Evolutionary conservation across 1,140 invertebrate genomes (phyloP).

Genomic region (Platorchestia sp.): DNA sequence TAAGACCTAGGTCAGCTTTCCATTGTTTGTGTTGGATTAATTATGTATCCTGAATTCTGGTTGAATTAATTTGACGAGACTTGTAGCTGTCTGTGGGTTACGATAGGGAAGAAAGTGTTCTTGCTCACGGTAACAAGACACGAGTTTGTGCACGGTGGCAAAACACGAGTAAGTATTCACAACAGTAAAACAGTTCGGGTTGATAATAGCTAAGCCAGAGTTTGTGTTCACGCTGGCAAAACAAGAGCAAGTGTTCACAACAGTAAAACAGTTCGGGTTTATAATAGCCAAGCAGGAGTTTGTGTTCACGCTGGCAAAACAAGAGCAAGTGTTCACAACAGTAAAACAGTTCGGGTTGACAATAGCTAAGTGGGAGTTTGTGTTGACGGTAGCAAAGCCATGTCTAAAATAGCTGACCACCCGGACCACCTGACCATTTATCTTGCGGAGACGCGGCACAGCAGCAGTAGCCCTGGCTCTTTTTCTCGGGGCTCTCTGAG

Average conservation of each 20-base stretch:
- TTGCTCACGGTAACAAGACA: not conserved
- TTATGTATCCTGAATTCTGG: too few relatives aligned
- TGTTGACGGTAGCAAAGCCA: not conserved
- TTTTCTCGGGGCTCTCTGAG: not conserved
- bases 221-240: not conserved
- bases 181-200: not conserved
- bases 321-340: not conserved
- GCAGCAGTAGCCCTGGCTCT: not conserved
- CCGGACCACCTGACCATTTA: slow-evolving; percentile 40
- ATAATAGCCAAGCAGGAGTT: not conserved
- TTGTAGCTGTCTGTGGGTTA: too few relatives aligned
- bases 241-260: not conserved
- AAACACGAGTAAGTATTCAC: not conserved
- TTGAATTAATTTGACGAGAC: too few relatives aligned
- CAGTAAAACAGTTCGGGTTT: not conserved
- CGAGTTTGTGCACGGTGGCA: not conserved
- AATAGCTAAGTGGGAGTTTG: not conserved
- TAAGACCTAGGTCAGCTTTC: not conserved
- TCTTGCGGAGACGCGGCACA: slow-evolving; percentile 16
- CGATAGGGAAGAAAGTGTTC: not conserved
- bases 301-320: not conserved
- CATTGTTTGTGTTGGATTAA: too few relatives aligned
- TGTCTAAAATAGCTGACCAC: slow-evolving; percentile 26
- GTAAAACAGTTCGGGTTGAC: not conserved
- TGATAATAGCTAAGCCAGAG: not conserved